phyloP scores from a whole-genome alignment of 2,113 vertebrate genomes.

The Semnopithecus entellus region DNA sequence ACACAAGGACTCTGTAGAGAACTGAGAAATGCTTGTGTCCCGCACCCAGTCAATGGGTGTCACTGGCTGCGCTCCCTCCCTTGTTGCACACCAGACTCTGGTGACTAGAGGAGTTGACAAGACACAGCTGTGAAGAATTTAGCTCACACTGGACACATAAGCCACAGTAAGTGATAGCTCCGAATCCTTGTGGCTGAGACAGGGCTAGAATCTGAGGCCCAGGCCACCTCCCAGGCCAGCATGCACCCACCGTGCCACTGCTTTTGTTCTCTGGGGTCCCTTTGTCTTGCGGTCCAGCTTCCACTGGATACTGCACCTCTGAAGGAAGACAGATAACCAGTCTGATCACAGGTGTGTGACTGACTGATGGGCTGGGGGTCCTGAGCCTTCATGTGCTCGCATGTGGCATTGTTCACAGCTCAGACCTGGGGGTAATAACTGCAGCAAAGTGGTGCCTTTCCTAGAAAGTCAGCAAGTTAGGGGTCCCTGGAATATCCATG shows the following conservation, averaged over 20 bases:
- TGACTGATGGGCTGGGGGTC: background rate
- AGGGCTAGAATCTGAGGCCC: background rate
- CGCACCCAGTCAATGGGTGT: rapidly evolving
- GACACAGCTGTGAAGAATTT: background rate
- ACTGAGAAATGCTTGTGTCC: rapidly evolving
- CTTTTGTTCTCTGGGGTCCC: background rate
- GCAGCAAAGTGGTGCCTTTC: background rate
- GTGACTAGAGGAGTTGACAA: background rate
- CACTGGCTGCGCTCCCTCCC: background rate
- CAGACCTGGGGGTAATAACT: background rate
- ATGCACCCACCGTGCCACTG: rapidly evolving
- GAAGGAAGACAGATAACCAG: background rate
- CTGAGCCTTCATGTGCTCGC: background rate
- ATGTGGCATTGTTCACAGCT: background rate
- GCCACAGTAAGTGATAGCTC: background rate
- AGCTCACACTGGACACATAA: rapidly evolving
- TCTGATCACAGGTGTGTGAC: background rate
- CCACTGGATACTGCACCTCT: background rate
- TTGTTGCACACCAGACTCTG: rapidly evolving
- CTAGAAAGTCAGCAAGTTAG: background rate
- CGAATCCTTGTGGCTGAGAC: background rate
- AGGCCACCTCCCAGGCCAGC: no score
- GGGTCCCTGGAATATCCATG: no score
- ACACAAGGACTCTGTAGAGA: background rate
- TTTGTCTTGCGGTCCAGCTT: background rate